Conservation (phyloP, 2,113 vertebrate genomes). For the Pristiophorus japonicus region DNA sequence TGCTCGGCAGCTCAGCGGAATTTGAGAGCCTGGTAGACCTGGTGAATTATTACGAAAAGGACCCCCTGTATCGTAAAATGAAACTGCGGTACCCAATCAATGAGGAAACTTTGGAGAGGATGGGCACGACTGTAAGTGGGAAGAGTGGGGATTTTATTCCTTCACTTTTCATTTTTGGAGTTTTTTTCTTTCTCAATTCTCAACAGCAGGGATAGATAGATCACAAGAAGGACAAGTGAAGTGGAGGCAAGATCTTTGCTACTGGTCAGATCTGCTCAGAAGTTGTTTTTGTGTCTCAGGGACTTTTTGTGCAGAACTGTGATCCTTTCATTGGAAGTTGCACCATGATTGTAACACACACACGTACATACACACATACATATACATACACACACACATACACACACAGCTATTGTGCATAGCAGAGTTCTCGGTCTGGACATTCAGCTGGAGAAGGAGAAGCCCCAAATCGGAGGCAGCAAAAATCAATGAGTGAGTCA, state of each 20-base stretch:
- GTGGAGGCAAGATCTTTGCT: background rate
- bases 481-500: no score
- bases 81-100: slow-evolving; percentile 78
- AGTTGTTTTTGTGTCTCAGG: background rate
- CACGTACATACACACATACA: no score
- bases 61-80: slow-evolving; percentile 79
- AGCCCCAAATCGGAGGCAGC: no score
- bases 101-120: slow-evolving; percentile 75
- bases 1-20: slow-evolving; percentile 75
- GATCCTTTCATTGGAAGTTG: background rate
- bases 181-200: background rate
- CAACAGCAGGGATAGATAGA: background rate
- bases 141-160: background rate
- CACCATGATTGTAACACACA: no score
- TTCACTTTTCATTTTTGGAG: background rate
- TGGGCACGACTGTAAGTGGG: slow-evolving; percentile 70
- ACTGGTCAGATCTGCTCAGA: background rate
- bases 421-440: no score
- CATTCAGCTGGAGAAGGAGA: no score
- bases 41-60: slow-evolving; percentile 75
- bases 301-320: background rate
- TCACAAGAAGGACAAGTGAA: background rate
- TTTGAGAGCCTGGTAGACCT: slow-evolving; percentile 77
- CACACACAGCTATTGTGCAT: no score
- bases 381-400: no score